Evolutionary conservation across 2,113 vertebrate species (phyloP), one percentile per base, ranked within the genome.

Genomic region (Lota lota): DNA sequence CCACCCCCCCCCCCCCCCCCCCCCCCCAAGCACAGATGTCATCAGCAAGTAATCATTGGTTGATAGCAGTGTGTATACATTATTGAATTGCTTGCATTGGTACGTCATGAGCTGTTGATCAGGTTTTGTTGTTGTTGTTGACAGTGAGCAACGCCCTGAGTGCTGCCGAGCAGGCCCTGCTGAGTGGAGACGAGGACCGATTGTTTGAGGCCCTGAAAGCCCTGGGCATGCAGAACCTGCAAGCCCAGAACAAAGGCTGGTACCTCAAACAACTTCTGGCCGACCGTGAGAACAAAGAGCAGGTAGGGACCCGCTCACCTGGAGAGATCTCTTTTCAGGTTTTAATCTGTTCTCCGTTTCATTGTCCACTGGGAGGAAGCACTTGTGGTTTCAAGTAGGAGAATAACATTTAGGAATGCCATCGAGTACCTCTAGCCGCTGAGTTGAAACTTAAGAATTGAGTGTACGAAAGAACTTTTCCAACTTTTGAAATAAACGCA

Each of bases 201-300:
- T 64, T 99, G 7, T 94, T 91, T 1, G 87, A 92, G 22, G 92
- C 92, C 0, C 90, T 99, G 53, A 92, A 92, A 2, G 92, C 94
- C 3, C 77, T 99, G 87, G 94, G 93, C 36, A 83, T 97, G 0
- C 90, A 91, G 51, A 92, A 91, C 14, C 83, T 99, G 76, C 91
- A 93, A 75, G 68, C 21, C 15, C 92, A 94, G 74, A 98, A 98
- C 76, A 92, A 94, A 33, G 93, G 93, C 80, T 99, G 97, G 97
- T 99, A 99, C 85, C 90, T 98, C 47, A 98, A 96, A 82, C 95
- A 98, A 84, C 92, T 99, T 63, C 88, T 91, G 79, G 89, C 75
- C 0, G 93, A 95, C 0, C 89, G 90, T 0, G 93, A 95, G 59
- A 90, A 82, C 63, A 98, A 97, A 70, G 91, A 85, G 57, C 93